Base-by-base conservation (phyloP, 2,888 invertebrate genomes). In the Nomada ruficornis region DNA sequence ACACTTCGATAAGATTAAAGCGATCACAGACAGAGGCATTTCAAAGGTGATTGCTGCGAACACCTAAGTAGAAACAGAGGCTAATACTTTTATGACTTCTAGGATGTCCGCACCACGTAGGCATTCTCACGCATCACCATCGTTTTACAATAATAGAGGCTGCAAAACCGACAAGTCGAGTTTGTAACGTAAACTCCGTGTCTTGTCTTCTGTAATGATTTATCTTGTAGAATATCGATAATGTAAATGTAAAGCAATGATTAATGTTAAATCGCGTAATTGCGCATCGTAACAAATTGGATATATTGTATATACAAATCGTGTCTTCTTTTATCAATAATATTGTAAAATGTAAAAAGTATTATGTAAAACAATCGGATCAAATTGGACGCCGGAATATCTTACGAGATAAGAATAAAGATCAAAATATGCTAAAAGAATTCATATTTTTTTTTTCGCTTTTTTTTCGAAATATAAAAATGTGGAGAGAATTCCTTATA, bases 11-110 rank as follows among this genome's bases (percentile, higher is more conserved):
- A 90, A 91, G 86, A 83, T 89, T 87, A 89, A 91, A 92, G 90
- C 90, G 87, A 93, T 92, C 92, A 91, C 92, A 92, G 91, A 90
- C 89, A 89, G 90, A 91, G 89, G 90, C 90, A 89, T 91, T 87
- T 84, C 79, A 85, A 86, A 87, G 87, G 87, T 86, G 84, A 87
- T 60, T 86, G 79, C 81, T 87, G 89, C 82, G 86, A 90, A 89
- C 85, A 86, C 87, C 87, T 89, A 84, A 67, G 72, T 86, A 77
- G 80, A 63, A 80, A 84, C 87, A 85, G 84, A 86, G 68, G 78
- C 84, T 91, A 88, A 89, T 88, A 89, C 85, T 90, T 83, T 84
- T 84, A 82, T 70, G 80, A 83, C 78, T 83, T 78, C 83, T 88
- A 90, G 74, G 84, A 86, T 88, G 85, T 83, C 86, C 80, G 86